Evolutionary conservation across 1,140 invertebrate species (phyloP), one percentile per base, ranked within the genome.

Genomic region (Drosophila trapezifrons): DNA sequence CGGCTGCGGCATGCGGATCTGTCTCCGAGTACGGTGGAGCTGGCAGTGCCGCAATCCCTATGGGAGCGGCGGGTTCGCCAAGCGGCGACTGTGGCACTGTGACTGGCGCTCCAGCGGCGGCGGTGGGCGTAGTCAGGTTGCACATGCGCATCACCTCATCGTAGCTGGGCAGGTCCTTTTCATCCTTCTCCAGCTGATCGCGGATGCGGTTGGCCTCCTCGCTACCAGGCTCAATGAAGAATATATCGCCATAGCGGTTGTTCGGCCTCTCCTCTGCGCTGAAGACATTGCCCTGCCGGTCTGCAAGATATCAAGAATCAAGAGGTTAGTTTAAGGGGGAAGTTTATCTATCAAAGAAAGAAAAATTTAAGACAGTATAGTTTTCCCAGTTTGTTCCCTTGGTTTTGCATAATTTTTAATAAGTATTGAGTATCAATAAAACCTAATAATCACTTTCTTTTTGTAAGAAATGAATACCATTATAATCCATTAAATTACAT

Each of bases 111-210:
- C 40, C 57, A 10, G 76, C 75, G 3, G 80, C 52, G 10, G 77
- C 64, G n/a, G 84, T 90, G 8, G 90, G 84, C 5, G 78, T 62
- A 13, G 80, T 76, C 15, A 91, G 66, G 54, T 85, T 91, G 35
- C 80, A 84, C 81, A 91, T 91, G n/a, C 90, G 87, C 87, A 91
- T 91, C 12, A 91, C 90, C 25, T 91, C 90, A 27, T 91, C 90
- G 40, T 91, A 91, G 56, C 90, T 86, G 42, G 90, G 90, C 62
- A 91, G 62, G 17, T 91, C 90, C 54, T 91, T 91, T 10, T 91
- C 90, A 52, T 91, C 90, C 54, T 91, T 91, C 15, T 91, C 87
- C 38, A 90, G 60, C 58, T 91, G 90, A 10, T 90, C 83, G 9
- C 86, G 90, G 25, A 91, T 91, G 46, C 90, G 86, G 20, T 82